A percentile compares a stretch with the other conserved stretches of the same genome.
These are phyloP conservation scores for Sturnira hondurensis DNA, from an alignment of 2,113 vertebrate genomes.

Conservation along the genomic window DNA sequence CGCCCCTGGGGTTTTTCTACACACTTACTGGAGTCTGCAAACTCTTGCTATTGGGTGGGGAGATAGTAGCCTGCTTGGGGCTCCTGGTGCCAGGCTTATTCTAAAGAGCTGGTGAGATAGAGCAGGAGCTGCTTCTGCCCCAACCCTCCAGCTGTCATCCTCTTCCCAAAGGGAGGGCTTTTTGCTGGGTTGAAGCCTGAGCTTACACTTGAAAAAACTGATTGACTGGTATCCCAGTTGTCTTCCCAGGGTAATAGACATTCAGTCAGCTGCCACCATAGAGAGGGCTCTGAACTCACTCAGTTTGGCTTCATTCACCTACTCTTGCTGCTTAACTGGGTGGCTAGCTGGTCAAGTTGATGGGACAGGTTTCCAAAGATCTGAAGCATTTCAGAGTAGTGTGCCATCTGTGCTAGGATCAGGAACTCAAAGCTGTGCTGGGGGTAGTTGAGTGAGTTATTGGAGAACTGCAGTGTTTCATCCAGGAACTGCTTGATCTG, in stretches of 20 bases:
- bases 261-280: conserved; percentile 92
- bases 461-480: conserved; percentile 93
- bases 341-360: conserved; percentile 89
- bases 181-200: neutral
- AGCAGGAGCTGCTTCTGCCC: neutral
- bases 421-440: conserved; percentile 94
- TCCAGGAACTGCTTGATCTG: conserved; percentile 92
- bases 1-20: neutral
- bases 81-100: neutral
- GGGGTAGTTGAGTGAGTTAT: conserved; percentile 93
- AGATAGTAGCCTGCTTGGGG: neutral
- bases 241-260: neutral
- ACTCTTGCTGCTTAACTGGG: conserved; percentile 88
- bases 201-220: neutral
- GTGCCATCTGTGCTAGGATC: conserved; percentile 92
- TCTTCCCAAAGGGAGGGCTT: conserved; percentile 33
- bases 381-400: conserved; percentile 93
- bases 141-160: conserved; percentile 54
- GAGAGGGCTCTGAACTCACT: conserved; percentile 89
- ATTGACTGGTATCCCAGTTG: neutral
- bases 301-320: conserved; percentile 90
- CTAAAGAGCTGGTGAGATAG: neutral
- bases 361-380: conserved; percentile 93
- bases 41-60: neutral
- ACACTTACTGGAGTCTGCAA: neutral